Evolutionary conservation across 2,797 vertebrate genomes (phyloP).

Genomic region (Halcyon chelicuti): DNA sequence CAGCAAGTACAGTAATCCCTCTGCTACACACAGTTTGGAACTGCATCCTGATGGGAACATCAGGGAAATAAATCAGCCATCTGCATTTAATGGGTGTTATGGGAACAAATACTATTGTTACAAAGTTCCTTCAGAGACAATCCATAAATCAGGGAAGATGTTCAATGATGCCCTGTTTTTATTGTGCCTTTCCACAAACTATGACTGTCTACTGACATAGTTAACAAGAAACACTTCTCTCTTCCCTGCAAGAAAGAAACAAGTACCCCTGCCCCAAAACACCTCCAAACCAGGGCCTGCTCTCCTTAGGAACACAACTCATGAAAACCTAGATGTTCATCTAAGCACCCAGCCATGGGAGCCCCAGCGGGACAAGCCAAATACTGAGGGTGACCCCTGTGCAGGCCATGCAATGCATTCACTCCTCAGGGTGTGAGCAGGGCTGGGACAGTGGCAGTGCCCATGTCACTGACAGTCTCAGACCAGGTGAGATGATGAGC

Average conservation of each 20-base stretch:
- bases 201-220: not conserved
- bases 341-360: not conserved
- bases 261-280: not conserved
- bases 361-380: not conserved
- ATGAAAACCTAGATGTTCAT: not conserved
- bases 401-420: not conserved
- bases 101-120: slow-evolving; percentile 10
- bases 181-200: not conserved
- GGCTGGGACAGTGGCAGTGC: not conserved
- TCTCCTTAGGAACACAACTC: not conserved
- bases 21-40: not conserved
- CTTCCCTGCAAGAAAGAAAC: not conserved
- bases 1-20: not conserved
- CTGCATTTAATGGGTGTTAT: not conserved
- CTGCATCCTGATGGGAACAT: not conserved
- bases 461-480: not conserved
- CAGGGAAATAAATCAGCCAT: not conserved
- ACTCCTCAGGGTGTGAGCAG: not conserved
- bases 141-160: not conserved
- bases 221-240: not conserved
- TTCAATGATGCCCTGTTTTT: not conserved
- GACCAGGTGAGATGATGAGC: not conserved
- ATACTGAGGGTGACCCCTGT: not conserved
- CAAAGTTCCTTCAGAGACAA: not conserved
- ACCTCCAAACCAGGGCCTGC: not conserved